Conservation (phyloP, 2,797 vertebrate species). For the Yasuhikotakia modesta region DNA sequence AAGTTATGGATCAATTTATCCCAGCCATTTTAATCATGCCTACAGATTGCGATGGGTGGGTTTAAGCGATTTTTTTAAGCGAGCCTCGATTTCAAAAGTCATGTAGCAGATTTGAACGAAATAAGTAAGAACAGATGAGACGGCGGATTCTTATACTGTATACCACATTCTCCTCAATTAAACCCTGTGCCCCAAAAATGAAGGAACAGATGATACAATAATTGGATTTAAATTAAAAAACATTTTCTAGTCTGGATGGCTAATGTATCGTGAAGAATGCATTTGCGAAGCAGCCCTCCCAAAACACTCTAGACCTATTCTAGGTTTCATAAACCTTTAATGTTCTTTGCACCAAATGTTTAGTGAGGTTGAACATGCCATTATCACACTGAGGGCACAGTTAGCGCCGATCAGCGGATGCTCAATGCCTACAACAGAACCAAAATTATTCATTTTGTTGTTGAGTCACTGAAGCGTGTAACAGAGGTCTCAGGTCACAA, state of each 20-base stretch:
- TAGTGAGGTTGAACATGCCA: slow-evolving; percentile 39
- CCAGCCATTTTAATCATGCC: slow-evolving; percentile 63
- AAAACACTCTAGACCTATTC: slow-evolving; percentile 12
- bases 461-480: slow-evolving; percentile 17
- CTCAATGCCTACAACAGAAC: background rate
- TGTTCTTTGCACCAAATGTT: slow-evolving; percentile 28
- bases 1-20: slow-evolving; percentile 52
- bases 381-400: slow-evolving; percentile 38
- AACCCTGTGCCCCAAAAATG: slow-evolving; percentile 51
- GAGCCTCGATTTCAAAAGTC: slow-evolving; percentile 35
- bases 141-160: slow-evolving; percentile 40
- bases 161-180: slow-evolving; percentile 67
- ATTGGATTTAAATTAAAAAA: slow-evolving; percentile 73
- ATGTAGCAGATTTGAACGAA: slow-evolving; percentile 57
- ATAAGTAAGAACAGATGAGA: slow-evolving; percentile 49
- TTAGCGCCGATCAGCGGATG: background rate
- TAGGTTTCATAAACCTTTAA: slow-evolving; percentile 39
- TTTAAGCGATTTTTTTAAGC: slow-evolving; percentile 61
- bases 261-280: slow-evolving; percentile 62
- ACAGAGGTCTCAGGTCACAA: slow-evolving; percentile 22
- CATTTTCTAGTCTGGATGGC: slow-evolving; percentile 60
- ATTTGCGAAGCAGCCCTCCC: slow-evolving; percentile 25
- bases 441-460: slow-evolving; percentile 9
- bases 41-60: slow-evolving; percentile 22
- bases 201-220: slow-evolving; percentile 62